Base-by-base conservation (phyloP, 1,140 invertebrate genomes). In the Maconellicoccus hirsutus region DNA sequence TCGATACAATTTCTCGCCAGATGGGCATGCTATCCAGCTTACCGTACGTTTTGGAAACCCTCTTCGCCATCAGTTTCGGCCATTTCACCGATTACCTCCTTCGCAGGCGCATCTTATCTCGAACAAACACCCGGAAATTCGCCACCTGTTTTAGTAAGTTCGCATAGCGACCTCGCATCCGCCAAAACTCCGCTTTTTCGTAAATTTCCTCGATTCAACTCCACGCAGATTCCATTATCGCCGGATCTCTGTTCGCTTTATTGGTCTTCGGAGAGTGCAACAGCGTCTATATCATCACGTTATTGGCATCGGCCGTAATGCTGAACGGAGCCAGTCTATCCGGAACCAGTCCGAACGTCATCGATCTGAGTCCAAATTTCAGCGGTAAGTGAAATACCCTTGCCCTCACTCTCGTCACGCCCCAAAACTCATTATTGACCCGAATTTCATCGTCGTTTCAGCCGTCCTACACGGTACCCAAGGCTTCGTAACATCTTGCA, bases 361-460 rank as follows among this genome's bases (percentile, higher is more conserved):
- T 66, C 8, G 61, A 66, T 66, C 61, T 66, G 14, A 66, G 61
- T 66, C 61, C 61, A 4, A 66, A 66, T 26, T 66, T 66, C 22
- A 23, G 61, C 61, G 61, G 61, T 66, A 66, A 66, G 61, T 33
- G 29, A 33, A 33, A n/a, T n/a, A n/a, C n/a, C n/a, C n/a, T n/a
- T n/a, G n/a, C n/a, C n/a, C n/a, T n/a, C n/a, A n/a, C n/a, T n/a
- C n/a, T n/a, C n/a, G n/a, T n/a, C n/a, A n/a, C n/a, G n/a, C n/a
- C n/a, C n/a, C n/a, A n/a, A n/a, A n/a, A n/a, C n/a, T n/a, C n/a
- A n/a, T n/a, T n/a, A n/a, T n/a, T n/a, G n/a, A n/a, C n/a, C n/a
- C 29, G 29, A 33, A 6, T 33, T 33, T 33, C 29, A 33, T 33
- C 29, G 12, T 6, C 12, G 52, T 66, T 66, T 8, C 25, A 66